Evolutionary conservation across 2,888 invertebrate genomes (phyloP).

Genomic region (Cataglyphis albicans): DNA sequence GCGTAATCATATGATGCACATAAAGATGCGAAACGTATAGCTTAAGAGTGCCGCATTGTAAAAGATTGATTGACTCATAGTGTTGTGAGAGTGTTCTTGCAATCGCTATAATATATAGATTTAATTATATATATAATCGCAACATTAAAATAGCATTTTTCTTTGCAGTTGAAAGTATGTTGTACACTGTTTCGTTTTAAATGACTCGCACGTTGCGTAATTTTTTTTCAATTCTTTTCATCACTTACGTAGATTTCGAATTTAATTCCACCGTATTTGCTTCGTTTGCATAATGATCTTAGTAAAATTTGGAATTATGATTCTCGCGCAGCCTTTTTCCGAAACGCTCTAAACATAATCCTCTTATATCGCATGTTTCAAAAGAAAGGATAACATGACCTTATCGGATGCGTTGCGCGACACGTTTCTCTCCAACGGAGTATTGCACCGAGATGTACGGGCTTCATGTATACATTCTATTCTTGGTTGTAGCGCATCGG

Average conservation of each 20-base stretch:
- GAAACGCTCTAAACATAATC: neutral
- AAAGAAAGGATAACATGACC: slow-evolving; percentile 34
- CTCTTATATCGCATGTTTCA: slow-evolving; percentile 7
- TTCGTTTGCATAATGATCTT: neutral
- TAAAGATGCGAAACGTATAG: slow-evolving; percentile 45
- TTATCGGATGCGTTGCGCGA: slow-evolving; percentile 52
- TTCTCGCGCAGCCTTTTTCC: neutral
- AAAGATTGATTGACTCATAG: slow-evolving; percentile 9
- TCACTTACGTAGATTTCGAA: neutral
- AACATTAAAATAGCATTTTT: neutral
- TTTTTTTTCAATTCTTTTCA: neutral
- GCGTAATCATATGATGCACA: slow-evolving; percentile 64
- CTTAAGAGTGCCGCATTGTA: neutral
- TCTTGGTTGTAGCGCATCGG: slow-evolving; percentile 65
- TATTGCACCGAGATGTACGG: slow-evolving; percentile 24
- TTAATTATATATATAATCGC: neutral
- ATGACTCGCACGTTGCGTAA: neutral
- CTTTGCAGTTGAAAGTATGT: neutral
- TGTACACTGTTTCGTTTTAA: neutral
- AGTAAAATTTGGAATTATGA: neutral
- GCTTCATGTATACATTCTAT: slow-evolving; percentile 23
- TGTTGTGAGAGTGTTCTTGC: neutral
- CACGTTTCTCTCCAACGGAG: slow-evolving; percentile 10
- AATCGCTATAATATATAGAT: neutral
- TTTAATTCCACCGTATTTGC: neutral